phyloP scores from a whole-genome alignment of 2,888 invertebrate genomes.

The Drosophila flavopinicola region DNA sequence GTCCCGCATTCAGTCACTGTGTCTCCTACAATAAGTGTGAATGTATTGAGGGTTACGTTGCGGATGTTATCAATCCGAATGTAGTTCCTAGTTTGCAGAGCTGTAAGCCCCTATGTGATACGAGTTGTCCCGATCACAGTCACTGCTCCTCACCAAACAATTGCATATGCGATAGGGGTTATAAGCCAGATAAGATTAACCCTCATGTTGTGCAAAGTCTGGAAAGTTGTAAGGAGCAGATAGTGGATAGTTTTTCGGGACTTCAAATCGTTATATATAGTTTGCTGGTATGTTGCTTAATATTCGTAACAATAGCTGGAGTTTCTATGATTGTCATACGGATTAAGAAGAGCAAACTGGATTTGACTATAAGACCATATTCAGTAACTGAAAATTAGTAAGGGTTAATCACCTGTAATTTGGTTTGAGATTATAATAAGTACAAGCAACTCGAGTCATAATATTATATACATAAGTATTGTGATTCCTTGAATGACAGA shows the following conservation, averaged over 20 bases:
- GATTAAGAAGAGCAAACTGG: not conserved
- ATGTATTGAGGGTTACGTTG: not conserved
- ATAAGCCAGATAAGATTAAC: not conserved
- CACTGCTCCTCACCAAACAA: not conserved
- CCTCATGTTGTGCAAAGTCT: not conserved
- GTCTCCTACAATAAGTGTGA: not conserved
- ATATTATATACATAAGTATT: too few species aligned
- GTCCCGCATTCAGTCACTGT: conserved; percentile 3
- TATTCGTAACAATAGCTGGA: not conserved
- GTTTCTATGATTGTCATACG: not conserved
- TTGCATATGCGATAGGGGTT: conserved; percentile 13
- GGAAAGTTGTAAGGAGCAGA: conserved; percentile 3
- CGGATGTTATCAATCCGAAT: not conserved
- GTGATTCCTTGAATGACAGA: too few species aligned
- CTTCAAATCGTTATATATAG: conserved; percentile 3
- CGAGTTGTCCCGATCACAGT: conserved; percentile 11
- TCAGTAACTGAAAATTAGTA: too few species aligned
- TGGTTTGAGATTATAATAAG: too few species aligned
- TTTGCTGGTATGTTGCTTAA: conserved; percentile 1
- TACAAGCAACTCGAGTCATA: too few species aligned
- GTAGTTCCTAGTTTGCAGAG: not conserved
- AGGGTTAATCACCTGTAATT: too few species aligned
- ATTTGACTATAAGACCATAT: not conserved
- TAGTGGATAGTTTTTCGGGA: not conserved
- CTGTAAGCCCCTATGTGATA: conserved; percentile 5